Conservation (phyloP, 2,797 vertebrate genomes). For the Sciurus vulgaris region DNA sequence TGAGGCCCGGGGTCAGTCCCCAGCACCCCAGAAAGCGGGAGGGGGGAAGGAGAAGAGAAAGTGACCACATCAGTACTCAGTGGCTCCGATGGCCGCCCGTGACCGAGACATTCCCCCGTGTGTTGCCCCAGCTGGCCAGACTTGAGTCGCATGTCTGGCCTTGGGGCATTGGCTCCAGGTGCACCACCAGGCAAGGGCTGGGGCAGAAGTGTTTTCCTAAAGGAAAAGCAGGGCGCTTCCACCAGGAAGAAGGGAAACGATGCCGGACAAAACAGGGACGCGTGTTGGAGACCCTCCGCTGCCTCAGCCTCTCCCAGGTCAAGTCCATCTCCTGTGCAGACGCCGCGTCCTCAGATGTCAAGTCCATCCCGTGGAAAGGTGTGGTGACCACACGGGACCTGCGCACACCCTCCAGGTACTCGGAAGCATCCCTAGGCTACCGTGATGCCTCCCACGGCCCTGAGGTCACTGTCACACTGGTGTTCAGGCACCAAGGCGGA, state of each 20-base stretch:
- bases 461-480: too few relatives aligned
- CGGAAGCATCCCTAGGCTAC: too few relatives aligned
- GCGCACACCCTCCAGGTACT: background rate
- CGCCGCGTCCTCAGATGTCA: too few relatives aligned
- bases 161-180: background rate
- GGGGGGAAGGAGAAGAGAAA: background rate
- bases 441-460: too few relatives aligned
- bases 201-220: background rate
- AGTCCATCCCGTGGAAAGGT: too few relatives aligned
- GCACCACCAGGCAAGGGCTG: background rate
- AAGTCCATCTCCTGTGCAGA: too few relatives aligned
- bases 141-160: background rate
- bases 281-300: too few relatives aligned
- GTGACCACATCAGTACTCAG: background rate
- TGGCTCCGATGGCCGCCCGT: background rate
- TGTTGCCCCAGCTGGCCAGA: background rate
- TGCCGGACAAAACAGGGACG: background rate
- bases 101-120: background rate
- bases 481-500: background rate
- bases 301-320: background rate
- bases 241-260: background rate
- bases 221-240: background rate
- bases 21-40: background rate
- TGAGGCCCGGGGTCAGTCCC: too few relatives aligned
- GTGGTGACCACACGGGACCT: background rate